phyloP scores from a whole-genome alignment of 1,140 invertebrate species.

The Halictus rubicundus region DNA sequence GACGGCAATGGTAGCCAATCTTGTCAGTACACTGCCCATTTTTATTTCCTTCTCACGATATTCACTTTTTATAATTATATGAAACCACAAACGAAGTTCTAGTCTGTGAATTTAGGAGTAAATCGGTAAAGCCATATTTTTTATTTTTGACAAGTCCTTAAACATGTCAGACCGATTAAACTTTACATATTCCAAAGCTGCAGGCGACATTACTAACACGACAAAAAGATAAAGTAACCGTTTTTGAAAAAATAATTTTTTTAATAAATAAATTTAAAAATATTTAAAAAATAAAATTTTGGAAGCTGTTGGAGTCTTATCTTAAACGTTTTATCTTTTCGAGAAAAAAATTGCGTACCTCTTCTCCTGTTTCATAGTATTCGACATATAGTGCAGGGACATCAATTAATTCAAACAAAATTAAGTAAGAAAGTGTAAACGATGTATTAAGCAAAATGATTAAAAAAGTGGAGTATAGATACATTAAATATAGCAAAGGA shows the following conservation, averaged over 20 bases:
- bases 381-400: not conserved
- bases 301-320: not conserved
- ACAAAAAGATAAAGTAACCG: not conserved
- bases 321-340: not conserved
- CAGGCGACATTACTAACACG: no score
- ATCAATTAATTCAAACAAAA: constrained; percentile 15
- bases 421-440: constrained; percentile 28
- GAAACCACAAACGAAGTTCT: not conserved
- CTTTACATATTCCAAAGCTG: not conserved
- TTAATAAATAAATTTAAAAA: no score
- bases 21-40: constrained; percentile 46
- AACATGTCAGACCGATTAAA: not conserved
- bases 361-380: not conserved
- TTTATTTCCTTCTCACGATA: not conserved
- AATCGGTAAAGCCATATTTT: not conserved
- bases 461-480: constrained; percentile 47
- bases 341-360: constrained; percentile 26
- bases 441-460: constrained; percentile 28
- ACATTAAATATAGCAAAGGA: constrained; percentile 51
- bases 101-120: constrained; percentile 1
- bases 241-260: not conserved
- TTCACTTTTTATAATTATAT: constrained; percentile 29
- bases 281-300: no score
- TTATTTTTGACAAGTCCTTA: not conserved
- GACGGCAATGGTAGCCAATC: constrained; percentile 29